Conservation (phyloP, 2,113 vertebrate genomes). For the Charadrius vociferus region DNA sequence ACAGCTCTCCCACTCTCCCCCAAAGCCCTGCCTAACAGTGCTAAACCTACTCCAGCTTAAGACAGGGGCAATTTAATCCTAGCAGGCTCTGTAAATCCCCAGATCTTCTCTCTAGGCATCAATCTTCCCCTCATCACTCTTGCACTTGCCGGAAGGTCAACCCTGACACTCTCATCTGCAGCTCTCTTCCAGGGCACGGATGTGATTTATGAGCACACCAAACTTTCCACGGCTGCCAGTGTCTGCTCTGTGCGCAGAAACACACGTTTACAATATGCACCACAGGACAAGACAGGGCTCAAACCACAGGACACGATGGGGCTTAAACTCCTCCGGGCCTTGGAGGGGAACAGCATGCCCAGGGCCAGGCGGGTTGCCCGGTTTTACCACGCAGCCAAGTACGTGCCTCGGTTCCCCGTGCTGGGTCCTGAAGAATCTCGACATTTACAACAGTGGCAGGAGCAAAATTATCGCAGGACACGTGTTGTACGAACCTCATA, state of each 20-base stretch:
- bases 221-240: background rate
- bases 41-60: conserved; percentile 5
- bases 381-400: background rate
- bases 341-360: background rate
- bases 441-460: background rate
- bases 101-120: conserved; percentile 44
- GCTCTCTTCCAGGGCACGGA: background rate
- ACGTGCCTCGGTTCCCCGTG: rapidly evolving
- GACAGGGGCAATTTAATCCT: conserved; percentile 35
- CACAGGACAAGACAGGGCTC: rapidly evolving
- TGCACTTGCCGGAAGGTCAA: conserved; percentile 49
- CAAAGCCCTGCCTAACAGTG: background rate
- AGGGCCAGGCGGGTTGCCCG: rapidly evolving
- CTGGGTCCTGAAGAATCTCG: background rate
- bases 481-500: background rate
- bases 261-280: background rate
- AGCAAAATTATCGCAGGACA: conserved; percentile 40
- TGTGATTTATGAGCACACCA: conserved; percentile 45
- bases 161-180: conserved; percentile 40
- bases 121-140: conserved; percentile 38
- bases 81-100: conserved; percentile 47
- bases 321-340: background rate
- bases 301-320: rapidly evolving
- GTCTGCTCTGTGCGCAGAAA: background rate
- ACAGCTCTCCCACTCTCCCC: background rate